phyloP scores from a whole-genome alignment of 30 jellyfish, hydroid and myxozoan species.

The Mastigias papua region DNA sequence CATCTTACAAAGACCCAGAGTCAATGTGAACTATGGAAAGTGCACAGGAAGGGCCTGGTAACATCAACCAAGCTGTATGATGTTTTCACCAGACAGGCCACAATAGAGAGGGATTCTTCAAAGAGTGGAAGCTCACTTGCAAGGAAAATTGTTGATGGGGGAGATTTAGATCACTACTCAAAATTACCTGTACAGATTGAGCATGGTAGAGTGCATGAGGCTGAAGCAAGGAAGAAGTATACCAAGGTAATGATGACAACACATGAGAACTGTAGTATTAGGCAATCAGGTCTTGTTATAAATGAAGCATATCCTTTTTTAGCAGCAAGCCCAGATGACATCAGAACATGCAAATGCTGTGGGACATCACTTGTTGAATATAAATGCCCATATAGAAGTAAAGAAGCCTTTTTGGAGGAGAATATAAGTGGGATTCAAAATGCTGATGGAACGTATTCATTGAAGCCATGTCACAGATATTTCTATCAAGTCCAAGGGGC shows the following conservation, averaged over 20 bases:
- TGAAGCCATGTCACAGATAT: constrained; percentile 28
- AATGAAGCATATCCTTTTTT: constrained; percentile 3
- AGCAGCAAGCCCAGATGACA: constrained; percentile 57
- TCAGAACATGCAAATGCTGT: constrained; percentile 40
- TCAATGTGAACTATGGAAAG: constrained; percentile 32
- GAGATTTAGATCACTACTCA: neutral
- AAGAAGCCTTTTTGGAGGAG: constrained; percentile 13
- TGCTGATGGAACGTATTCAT: constrained; percentile 10
- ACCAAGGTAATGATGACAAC: constrained; percentile 17
- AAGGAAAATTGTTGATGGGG: constrained; percentile 11
- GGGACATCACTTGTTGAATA: constrained; percentile 21
- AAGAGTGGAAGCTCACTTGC: constrained; percentile 32
- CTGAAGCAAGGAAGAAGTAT: constrained; percentile 31
- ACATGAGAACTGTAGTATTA: constrained; percentile 20
- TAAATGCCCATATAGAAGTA: constrained; percentile 26
- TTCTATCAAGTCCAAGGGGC: constrained; percentile 43
- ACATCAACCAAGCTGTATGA: constrained; percentile 33
- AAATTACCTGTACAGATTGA: constrained; percentile 36
- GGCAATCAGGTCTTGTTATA: constrained; percentile 20
- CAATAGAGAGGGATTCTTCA: neutral
- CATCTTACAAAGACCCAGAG: constrained; percentile 18
- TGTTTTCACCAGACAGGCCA: constrained; percentile 27
- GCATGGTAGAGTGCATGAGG: constrained; percentile 32
- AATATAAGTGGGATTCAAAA: constrained; percentile 15
- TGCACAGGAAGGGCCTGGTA: constrained; percentile 48